Base-by-base conservation (phyloP, 2,797 vertebrate genomes). In the Thunnus albacares region DNA sequence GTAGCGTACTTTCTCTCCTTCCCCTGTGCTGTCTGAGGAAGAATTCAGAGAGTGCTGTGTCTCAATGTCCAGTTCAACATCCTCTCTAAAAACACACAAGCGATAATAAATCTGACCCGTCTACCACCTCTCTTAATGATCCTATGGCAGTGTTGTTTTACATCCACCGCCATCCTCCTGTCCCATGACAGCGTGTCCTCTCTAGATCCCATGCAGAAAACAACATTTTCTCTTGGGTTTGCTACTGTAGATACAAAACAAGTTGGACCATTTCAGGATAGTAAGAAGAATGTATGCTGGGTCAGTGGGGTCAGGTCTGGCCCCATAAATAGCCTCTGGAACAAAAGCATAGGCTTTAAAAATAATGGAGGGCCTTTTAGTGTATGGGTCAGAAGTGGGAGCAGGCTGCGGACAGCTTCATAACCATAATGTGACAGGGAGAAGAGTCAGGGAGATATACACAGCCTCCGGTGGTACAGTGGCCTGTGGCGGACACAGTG, bases 381-480 rank as follows among this genome's bases (percentile, higher is more conserved):
- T 6, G 17, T 80, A 41, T 45, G 63, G 89, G 89, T 88, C 88
- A 91, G 92, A 65, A 89, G 85, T 74, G 86, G 86, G 77, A 93
- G 86, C 79, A 85, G 85, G 90, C 87, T 93, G 89, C 30, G 89
- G 93, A 83, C 7, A 80, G 87, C 89, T 89, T 90, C 85, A 85
- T 76, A 80, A 94, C 92, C 92, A 94, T 92, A 92, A 93, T 90
- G 87, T 93, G 90, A 93, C 90, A 93, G 85, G 81, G 83, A 83
- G 89, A 92, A 80, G 92, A 92, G 81, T 83, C 86, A 49, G 81
- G 77, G 89, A 92, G 90, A 93, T 89, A 93, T 90, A 93, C 85
- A 56, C 75, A 92, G 88, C 80, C 80, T 83, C 87, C 59, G 73
- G 91, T 78, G 90, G 91, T 92, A 87, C 82, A 62, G 90, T 85